Percentiles rank a stretch among this genome's conserved stretches.
phyloP scores from a whole-genome alignment of 1,140 invertebrate species.

The Cyrtorhinus lividipennis region DNA sequence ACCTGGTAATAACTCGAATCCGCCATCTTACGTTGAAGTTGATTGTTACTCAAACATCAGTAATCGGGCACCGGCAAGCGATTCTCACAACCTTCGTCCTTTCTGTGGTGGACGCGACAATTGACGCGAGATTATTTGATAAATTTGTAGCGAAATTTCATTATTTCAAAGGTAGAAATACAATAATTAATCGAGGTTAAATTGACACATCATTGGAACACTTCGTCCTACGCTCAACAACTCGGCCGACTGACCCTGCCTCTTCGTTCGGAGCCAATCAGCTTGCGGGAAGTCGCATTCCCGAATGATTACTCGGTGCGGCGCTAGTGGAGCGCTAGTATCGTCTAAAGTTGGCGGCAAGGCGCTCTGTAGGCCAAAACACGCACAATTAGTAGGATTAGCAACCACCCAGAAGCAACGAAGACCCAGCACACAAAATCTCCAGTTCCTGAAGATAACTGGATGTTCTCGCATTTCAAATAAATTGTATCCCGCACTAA shows the following conservation, averaged over 20 bases:
- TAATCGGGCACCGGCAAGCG: neutral
- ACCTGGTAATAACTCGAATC: constrained; percentile 22
- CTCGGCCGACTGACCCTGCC: constrained; percentile 14
- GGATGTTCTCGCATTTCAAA: neutral
- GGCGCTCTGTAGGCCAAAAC: neutral
- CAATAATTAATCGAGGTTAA: constrained; percentile 7
- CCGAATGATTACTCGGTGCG: neutral
- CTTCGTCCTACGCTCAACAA: constrained; percentile 16
- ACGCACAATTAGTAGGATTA: neutral
- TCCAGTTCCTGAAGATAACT: neutral
- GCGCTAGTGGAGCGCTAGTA: neutral
- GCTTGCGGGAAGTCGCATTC: constrained; percentile 6
- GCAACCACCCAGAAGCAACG: neutral
- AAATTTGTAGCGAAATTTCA: neutral
- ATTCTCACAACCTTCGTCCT: neutral
- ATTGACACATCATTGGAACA: constrained; percentile 17
- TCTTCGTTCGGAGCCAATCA: constrained; percentile 11
- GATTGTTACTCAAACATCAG: neutral
- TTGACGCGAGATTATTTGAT: neutral
- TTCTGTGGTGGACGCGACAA: neutral
- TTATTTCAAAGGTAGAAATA: neutral
- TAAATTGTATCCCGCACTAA: neutral
- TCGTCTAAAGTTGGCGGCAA: neutral
- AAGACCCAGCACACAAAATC: neutral
- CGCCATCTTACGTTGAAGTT: constrained; percentile 16